Percentiles rank a stretch among this genome's conserved stretches.
Conservation (phyloP, 2,113 vertebrate species). For the Morone saxatilis region DNA sequence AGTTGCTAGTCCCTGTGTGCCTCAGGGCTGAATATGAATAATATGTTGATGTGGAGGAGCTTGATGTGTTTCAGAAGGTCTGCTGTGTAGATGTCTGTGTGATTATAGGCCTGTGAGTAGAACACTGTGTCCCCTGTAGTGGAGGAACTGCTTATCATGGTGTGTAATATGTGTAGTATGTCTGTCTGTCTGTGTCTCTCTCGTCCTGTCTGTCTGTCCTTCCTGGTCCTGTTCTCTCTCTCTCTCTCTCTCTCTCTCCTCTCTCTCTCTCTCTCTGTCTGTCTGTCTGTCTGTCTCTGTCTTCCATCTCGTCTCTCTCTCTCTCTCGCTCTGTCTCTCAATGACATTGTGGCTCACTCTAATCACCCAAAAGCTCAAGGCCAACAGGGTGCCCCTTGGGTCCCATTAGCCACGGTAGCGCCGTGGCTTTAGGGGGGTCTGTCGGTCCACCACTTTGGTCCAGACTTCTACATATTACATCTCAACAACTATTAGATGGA, state of each 20-base stretch:
- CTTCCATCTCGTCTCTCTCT: background rate
- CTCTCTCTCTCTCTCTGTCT: background rate
- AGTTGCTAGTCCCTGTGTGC: conserved; percentile 23
- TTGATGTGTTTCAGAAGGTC: conserved; percentile 32
- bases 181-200: no score
- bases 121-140: conserved; percentile 30
- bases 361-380: background rate
- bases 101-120: conserved; percentile 20
- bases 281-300: background rate
- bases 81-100: conserved; percentile 17
- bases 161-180: no score
- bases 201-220: no score
- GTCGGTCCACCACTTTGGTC: background rate
- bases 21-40: conserved; percentile 36
- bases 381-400: background rate
- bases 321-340: background rate
- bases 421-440: background rate
- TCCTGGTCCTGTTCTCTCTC: no score
- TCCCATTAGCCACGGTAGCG: background rate
- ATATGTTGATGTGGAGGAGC: conserved; percentile 7
- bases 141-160: background rate
- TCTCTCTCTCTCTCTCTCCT: no score
- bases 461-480: background rate
- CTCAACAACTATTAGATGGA: background rate
- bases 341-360: background rate